Evolutionary conservation across 2,888 invertebrate species (phyloP), one percentile per base, ranked within the genome.

Genomic region (Caenorhabditis sp.): DNA sequence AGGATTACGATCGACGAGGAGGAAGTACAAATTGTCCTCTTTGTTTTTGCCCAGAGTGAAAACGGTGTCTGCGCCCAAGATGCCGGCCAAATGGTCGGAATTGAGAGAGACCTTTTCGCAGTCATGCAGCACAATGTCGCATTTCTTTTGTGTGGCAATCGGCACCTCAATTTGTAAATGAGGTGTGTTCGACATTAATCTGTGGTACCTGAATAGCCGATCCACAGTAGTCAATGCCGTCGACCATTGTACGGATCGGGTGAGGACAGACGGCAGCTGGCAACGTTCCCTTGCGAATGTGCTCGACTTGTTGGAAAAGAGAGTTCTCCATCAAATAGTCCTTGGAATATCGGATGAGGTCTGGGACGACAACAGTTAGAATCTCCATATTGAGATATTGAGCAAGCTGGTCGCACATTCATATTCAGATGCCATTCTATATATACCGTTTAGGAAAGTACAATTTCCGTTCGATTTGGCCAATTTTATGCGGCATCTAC

Each of bases 321-420:
- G 71, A 71, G 58, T 71, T 71, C n/a, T 72, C 66, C 53, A 77
- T 52, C 48, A 59, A 72, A 24, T 66, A 61, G 15, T 59, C 30
- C 30, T 65, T 72, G 3, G 77, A 59, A 15, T 66, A 66, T 13
- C 61, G 59, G 48, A 77, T 59, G 4, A 77, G 41, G 30, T 72
- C 77, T 15, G 77, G 77, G 35, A 77, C 59, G 9, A 77, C 77
- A 7, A 71, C 77, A 50, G 77, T 77, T 13, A 77, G 77, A 50
- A 77, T 61, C 32, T 77, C 71, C 71, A 77, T 76, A 17, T n/a
- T 52, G 48, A 35, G 35, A 9, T 7, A 13, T 35, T 13, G 9
- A 35, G 2, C 35, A 13, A 35, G 9, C 35, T 35, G 35, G 9
- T 35, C n/a, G n/a, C n/a, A n/a, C n/a, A n/a, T 5, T 41, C 15